Evolutionary conservation across 1,140 invertebrate genomes (phyloP).

Genomic region (Pomacea maculata): DNA sequence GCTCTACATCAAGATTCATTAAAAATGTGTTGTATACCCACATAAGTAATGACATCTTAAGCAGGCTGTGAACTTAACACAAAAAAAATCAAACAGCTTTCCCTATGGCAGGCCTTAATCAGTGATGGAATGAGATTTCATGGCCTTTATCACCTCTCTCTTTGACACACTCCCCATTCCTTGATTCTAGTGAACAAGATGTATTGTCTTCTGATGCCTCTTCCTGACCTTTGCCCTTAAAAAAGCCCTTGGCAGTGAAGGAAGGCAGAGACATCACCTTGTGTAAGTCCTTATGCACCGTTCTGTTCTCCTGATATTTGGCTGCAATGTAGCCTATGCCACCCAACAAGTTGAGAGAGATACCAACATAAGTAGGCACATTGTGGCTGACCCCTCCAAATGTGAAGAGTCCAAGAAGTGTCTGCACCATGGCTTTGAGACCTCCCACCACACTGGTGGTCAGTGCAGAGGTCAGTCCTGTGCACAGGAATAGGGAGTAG

Average conservation of each 20-base stretch:
- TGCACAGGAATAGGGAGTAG: constrained; percentile 69
- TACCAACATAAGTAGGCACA: constrained; percentile 58
- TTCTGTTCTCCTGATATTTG: constrained; percentile 58
- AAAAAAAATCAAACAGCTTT: too few relatives aligned
- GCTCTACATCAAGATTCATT: too few relatives aligned
- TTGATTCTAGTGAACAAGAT: too few relatives aligned
- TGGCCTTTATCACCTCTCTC: too few relatives aligned
- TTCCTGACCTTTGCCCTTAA: too few relatives aligned
- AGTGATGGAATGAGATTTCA: too few relatives aligned
- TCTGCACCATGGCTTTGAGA: constrained; percentile 67
- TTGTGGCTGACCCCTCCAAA: constrained; percentile 67
- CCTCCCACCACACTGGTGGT: constrained; percentile 69
- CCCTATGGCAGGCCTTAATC: too few relatives aligned
- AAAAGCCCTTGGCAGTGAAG: constrained; percentile 35
- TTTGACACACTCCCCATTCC: too few relatives aligned
- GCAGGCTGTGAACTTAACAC: too few relatives aligned
- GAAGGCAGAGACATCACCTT: constrained; percentile 50
- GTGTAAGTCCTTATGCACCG: constrained; percentile 31
- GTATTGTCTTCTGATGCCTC: too few relatives aligned
- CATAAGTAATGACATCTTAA: too few relatives aligned
- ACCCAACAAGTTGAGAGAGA: constrained; percentile 64
- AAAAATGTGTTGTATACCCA: too few relatives aligned
- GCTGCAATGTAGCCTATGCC: constrained; percentile 65
- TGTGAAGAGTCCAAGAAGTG: constrained; percentile 67
- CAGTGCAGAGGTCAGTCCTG: constrained; percentile 67